A percentile compares a stretch with the other conserved stretches of the same genome.
phyloP scores from a whole-genome alignment of 1,140 invertebrate species.

The Drosophila hydei region DNA sequence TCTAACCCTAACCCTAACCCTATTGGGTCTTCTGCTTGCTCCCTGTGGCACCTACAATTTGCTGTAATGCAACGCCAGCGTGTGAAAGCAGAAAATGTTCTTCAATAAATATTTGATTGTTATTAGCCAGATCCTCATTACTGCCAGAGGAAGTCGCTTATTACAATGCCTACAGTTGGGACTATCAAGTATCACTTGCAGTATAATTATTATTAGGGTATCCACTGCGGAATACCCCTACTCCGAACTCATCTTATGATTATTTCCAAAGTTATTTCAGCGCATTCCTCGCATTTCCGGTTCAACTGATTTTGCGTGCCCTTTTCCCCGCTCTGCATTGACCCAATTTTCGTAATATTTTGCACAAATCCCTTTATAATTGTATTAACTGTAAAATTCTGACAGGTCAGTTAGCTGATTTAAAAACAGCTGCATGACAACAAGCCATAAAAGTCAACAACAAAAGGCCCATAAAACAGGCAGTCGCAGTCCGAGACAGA shows the following conservation, averaged over 20 bases:
- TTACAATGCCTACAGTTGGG: too few species aligned
- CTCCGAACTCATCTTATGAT: neutral
- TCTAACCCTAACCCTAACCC: neutral
- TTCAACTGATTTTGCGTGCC: constrained; percentile 23
- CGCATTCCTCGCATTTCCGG: constrained; percentile 17
- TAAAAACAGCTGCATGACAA: constrained; percentile 55
- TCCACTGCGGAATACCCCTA: neutral
- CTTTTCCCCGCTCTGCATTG: constrained; percentile 49
- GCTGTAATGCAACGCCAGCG: constrained; percentile 16
- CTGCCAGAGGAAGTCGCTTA: constrained; percentile 17
- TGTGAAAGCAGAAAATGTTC: constrained; percentile 25
- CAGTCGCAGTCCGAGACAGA: constrained; percentile 39
- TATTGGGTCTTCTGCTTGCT: neutral
- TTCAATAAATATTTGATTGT: constrained; percentile 19
- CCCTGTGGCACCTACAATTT: constrained; percentile 8
- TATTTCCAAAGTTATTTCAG: constrained; percentile 1
- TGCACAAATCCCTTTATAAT: constrained; percentile 26
- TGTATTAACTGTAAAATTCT: constrained; percentile 75
- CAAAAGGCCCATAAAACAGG: constrained; percentile 42
- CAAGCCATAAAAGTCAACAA: constrained; percentile 34
- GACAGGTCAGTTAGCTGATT: constrained; percentile 78
- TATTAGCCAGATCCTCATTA: constrained; percentile 17
- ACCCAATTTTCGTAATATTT: constrained; percentile 51
- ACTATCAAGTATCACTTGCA: constrained; percentile 9
- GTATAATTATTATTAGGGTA: constrained; percentile 1